Base-by-base conservation (phyloP, 2,797 vertebrate species). In the Crax fasciolata region DNA sequence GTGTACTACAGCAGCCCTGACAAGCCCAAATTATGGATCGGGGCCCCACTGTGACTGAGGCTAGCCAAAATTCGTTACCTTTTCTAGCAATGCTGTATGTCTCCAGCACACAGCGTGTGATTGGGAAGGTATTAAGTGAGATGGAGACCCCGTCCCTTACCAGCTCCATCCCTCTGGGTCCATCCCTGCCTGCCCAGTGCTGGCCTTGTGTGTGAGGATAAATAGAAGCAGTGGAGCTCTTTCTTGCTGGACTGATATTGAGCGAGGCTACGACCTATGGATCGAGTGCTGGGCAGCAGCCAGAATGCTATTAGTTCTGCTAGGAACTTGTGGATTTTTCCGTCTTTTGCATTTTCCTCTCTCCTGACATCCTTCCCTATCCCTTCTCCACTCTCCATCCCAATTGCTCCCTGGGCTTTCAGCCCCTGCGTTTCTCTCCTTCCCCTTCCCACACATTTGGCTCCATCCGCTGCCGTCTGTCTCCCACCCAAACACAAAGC, bases 401-500 rank as follows among this genome's bases (percentile, higher is more conserved):
- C 49, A 28, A 2, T 9, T 46, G 66, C 77, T 93, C 75, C 83
- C 90, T 75, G 62, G 89, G 75, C 91, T 94, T 85, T 77, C 91
- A 80, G 14, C 41, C 54, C 48, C 70, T 79, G 38, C 66, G 11
- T 21, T 75, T 70, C 89, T 13, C 66, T 73, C 90, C 62, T 32
- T 79, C 76, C 84, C 62, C 86, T 81, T 89, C 84, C 89, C 61
- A 89, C 93, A 70, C 75, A 1, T 93, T 97, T 96, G 91, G 94
- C 96, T 96, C 96, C 93, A 79, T 84, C 91, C 95, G 15, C 74
- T 96, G 89, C 96, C 63, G 96, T 96, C 94, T 96, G 94, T 94
- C 93, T 96, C 82, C 93, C 96, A 97, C 97, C 96, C 97, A 96
- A 97, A 97, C 94, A 97, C 89, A 91, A 81, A 93, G 91, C 27